Conservation (phyloP, 2,113 vertebrate genomes). For the Ranitomeya variabilis region DNA sequence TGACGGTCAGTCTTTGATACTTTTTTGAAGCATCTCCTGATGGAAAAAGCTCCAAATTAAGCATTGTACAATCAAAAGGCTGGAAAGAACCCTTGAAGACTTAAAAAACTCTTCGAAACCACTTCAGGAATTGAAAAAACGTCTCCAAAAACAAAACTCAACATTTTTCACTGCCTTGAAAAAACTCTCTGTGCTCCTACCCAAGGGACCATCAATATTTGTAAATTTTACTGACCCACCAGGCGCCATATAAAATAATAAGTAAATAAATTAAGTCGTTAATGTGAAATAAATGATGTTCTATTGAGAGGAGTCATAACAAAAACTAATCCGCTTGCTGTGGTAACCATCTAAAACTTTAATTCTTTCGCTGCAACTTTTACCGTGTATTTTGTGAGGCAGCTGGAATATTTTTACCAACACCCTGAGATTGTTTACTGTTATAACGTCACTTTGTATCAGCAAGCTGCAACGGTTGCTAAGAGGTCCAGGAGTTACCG, state of each 20-base stretch:
- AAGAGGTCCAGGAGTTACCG: conserved; percentile 59
- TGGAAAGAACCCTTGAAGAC: too few species aligned
- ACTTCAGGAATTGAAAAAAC: too few species aligned
- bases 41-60: too few species aligned
- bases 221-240: neutral
- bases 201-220: neutral
- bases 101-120: too few species aligned
- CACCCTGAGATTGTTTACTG: conserved; percentile 66
- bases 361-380: conserved; percentile 24
- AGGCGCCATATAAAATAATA: neutral
- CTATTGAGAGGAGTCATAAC: conserved; percentile 68
- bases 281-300: conserved; percentile 2
- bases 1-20: too few species aligned
- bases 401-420: conserved; percentile 62
- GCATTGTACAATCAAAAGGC: too few species aligned
- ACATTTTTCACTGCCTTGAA: too few species aligned
- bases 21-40: too few species aligned
- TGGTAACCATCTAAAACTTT: conserved; percentile 61
- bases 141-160: too few species aligned
- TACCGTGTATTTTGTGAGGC: conserved; percentile 59
- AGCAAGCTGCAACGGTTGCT: conserved; percentile 62
- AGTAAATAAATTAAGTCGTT: neutral
- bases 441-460: conserved; percentile 63
- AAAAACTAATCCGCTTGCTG: conserved; percentile 65
- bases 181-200: too few species aligned